Conservation (phyloP, 2,797 vertebrate species). For the Phaenicophaeus curvirostris region DNA sequence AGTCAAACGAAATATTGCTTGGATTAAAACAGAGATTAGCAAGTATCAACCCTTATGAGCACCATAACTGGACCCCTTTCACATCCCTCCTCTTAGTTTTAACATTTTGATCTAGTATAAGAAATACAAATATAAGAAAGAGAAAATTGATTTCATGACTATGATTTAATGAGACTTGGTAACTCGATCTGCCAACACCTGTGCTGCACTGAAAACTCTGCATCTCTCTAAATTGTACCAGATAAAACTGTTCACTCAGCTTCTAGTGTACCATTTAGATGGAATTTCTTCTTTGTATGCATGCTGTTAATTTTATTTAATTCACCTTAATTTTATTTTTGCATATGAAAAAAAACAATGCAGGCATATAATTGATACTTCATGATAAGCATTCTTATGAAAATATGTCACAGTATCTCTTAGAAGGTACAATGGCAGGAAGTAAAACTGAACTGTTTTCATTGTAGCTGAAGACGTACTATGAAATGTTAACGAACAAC, state of each 20-base stretch:
- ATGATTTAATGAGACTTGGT: conserved; percentile 22
- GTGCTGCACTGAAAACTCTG: conserved; percentile 47
- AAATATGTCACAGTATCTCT: neutral
- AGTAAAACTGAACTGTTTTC: neutral
- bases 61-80: neutral
- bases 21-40: conserved; percentile 64
- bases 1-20: conserved; percentile 54
- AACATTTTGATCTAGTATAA: conserved; percentile 13
- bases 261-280: neutral
- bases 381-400: neutral
- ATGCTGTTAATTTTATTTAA: neutral
- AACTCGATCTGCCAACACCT: conserved; percentile 38
- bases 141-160: conserved; percentile 28
- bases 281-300: neutral
- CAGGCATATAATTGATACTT: neutral
- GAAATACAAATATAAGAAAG: neutral
- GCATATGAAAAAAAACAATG: neutral
- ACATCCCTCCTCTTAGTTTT: neutral
- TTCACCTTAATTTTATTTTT: neutral
- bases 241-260: conserved; percentile 9
- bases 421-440: neutral
- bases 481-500: neutral
- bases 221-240: conserved; percentile 20
- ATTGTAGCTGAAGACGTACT: neutral
- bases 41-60: neutral